Base-by-base conservation (phyloP, 1,140 invertebrate genomes). In the Orius insidiosus region DNA sequence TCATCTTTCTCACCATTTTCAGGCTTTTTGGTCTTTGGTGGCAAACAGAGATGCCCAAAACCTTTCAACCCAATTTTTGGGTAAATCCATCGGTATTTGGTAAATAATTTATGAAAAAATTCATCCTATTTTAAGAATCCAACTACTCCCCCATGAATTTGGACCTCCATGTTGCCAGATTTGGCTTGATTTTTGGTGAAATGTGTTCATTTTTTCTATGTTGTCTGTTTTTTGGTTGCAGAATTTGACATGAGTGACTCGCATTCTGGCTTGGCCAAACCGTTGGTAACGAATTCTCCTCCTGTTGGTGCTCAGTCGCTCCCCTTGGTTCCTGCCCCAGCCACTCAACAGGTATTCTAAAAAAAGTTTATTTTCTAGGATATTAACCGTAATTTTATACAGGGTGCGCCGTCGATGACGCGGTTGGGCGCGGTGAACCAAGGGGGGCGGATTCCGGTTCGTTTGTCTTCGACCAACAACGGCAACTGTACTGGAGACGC, bases 171-270 rank as follows among this genome's bases (percentile, higher is more conserved):
- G n/a, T n/a, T 24, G 24, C 24, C 7, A 24, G 24, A 24, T n/a
- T n/a, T n/a, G 24, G 24, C 3, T 24, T 24, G 24, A 24, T 4
- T 24, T 24, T 24, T 24, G 24, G 7, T 24, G 24, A n/a, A n/a
- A n/a, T n/a, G n/a, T n/a, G 24, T 24, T 24, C 7, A 24, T 24
- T 24, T 4, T 4, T 24, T 3, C 3, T 4, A 24, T 24, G 24
- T n/a, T n/a, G n/a, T 38, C 5, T 38, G 16, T 18, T 40, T 32
- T 43, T 40, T 15, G 14, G 11, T 49, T 45, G 2, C 42, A 49
- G 47, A 49, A 42, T 45, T 49, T 40, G 47, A 49, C 19, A 49
- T 49, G 47, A 49, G 42, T 35, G 39, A 49, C 31, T 34, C 33
- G 13, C 47, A 49, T 7, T 36, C 37, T 49, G 47, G 47, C 47